Evolutionary conservation across 2,888 invertebrate genomes (phyloP).

Genomic region (Drosophila paramelanica): DNA sequence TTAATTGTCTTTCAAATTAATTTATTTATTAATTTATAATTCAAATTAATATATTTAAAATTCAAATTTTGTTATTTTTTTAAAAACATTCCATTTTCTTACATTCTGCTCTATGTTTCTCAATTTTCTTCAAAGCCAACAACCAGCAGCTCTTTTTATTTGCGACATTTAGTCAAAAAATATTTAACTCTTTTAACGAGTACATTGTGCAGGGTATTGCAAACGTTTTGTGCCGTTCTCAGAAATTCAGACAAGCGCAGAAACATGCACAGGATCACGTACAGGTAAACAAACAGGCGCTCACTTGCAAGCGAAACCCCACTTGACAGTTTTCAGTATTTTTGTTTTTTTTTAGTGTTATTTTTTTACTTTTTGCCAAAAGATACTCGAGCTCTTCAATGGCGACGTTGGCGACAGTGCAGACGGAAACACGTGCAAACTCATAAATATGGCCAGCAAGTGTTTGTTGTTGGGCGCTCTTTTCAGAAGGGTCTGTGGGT

Average conservation of each 20-base stretch:
- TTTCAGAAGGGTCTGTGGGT: not conserved
- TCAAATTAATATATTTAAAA: too few species aligned
- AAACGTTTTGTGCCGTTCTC: constrained; percentile 47
- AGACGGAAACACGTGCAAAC: constrained; percentile 63
- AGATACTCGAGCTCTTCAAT: constrained; percentile 60
- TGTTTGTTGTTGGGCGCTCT: not conserved
- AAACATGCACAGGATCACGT: constrained; percentile 19
- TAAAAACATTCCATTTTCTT: too few species aligned
- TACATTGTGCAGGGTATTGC: constrained; percentile 9
- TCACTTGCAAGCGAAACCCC: constrained; percentile 64
- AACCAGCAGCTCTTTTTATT: too few species aligned
- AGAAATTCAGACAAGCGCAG: constrained; percentile 10
- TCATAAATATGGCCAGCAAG: constrained; percentile 47
- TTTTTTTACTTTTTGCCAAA: constrained; percentile 20
- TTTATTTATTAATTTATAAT: too few species aligned
- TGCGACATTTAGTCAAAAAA: too few species aligned
- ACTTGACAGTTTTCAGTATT: constrained; percentile 45
- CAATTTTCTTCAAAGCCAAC: too few species aligned
- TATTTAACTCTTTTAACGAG: not conserved
- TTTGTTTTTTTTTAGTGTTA: constrained; percentile 7
- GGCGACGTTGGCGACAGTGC: constrained; percentile 47
- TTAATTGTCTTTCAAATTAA: too few species aligned
- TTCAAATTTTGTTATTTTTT: too few species aligned
- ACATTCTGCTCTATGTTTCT: too few species aligned
- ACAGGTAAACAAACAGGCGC: constrained; percentile 45